Evolutionary conservation across 2,888 invertebrate species (phyloP).

Genomic region (Tinea semifulvella): DNA sequence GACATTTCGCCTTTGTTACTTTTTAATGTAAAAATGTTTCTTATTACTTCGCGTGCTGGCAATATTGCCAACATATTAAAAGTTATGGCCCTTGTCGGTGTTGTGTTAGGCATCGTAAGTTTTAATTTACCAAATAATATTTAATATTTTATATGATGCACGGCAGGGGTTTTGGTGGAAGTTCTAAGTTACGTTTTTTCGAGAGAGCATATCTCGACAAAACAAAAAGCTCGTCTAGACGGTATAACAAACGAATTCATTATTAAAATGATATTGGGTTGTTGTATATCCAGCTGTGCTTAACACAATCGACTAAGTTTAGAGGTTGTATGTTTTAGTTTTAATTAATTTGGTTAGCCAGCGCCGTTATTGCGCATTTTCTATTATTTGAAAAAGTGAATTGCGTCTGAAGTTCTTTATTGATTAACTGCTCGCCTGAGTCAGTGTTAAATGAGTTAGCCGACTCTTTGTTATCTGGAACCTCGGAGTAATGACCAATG

Average conservation of each 20-base stretch:
- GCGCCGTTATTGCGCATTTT: background rate
- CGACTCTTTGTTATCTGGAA: constrained; percentile 55
- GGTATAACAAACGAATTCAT: constrained; percentile 15
- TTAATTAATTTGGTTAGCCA: background rate
- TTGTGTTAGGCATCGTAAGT: background rate
- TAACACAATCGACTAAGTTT: background rate
- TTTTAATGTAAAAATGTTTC: background rate
- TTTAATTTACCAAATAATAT: constrained; percentile 7
- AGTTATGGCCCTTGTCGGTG: background rate
- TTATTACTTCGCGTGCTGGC: background rate
- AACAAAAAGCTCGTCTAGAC: constrained; percentile 59
- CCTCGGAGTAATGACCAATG: constrained; percentile 51
- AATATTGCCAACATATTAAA: background rate
- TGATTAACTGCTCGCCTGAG: background rate
- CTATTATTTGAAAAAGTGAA: background rate
- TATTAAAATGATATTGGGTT: background rate
- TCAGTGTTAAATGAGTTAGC: constrained; percentile 11
- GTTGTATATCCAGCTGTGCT: constrained; percentile 4
- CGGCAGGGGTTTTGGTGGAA: constrained; percentile 51
- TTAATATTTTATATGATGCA: constrained; percentile 13
- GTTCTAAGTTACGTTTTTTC: constrained; percentile 21
- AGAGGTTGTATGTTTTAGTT: background rate
- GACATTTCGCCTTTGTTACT: background rate
- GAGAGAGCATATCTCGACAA: constrained; percentile 20
- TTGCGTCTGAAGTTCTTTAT: no score